Percentiles rank a stretch among this genome's conserved stretches.
These are phyloP conservation scores for Clarias batrachus DNA, from an alignment of 2,113 vertebrate genomes.

Conservation along the genomic window DNA sequence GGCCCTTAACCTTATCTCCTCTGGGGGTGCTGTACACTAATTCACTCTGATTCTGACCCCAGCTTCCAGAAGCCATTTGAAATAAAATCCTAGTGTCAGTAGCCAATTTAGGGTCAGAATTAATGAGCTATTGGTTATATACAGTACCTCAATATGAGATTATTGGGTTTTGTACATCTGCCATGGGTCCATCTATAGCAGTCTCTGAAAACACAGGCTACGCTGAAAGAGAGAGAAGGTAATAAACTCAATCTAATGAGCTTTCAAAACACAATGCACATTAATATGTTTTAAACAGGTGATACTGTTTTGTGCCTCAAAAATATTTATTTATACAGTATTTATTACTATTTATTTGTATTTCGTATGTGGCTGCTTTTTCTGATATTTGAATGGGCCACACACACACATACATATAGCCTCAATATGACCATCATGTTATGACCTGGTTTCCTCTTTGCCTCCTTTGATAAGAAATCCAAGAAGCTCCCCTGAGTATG, in stretches of 20 bases:
- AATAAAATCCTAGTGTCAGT: neutral
- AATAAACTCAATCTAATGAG: neutral
- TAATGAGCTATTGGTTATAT: no score
- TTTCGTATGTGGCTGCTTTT: neutral
- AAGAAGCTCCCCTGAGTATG: neutral
- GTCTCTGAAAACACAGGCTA: neutral
- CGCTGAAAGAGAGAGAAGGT: neutral
- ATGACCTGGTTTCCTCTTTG: neutral
- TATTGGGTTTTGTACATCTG: neutral
- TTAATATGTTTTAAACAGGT: neutral
- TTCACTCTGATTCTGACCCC: no score
- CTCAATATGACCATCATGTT: neutral
- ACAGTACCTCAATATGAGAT: neutral
- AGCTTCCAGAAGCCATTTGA: no score
- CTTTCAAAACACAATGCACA: neutral
- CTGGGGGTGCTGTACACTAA: no score
- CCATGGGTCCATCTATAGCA: neutral
- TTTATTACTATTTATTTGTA: constrained; percentile 22
- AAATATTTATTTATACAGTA: constrained; percentile 16
- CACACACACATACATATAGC: neutral
- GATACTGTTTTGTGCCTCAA: neutral
- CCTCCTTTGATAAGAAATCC: neutral
- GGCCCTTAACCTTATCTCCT: no score
- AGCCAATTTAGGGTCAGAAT: neutral
- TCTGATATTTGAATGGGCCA: constrained; percentile 1